Evolutionary conservation across 1,140 invertebrate species (phyloP).

Genomic region (Drosophila serrata): DNA sequence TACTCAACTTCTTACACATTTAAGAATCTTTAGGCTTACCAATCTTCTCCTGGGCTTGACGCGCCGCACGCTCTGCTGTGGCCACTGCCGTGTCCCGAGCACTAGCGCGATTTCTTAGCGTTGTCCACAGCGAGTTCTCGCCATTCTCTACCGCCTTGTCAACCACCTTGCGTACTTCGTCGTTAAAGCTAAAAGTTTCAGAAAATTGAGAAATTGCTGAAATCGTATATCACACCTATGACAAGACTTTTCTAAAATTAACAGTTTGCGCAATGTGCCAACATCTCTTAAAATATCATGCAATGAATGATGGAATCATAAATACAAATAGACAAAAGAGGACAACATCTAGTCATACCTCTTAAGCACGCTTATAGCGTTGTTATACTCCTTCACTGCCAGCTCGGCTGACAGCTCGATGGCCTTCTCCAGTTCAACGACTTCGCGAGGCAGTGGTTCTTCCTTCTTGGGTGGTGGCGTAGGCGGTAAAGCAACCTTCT

Average conservation of each 20-base stretch:
- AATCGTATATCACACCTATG: not conserved
- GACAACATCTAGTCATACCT: slow-evolving; percentile 22
- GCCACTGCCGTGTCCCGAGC: slow-evolving; percentile 86
- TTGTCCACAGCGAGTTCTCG: slow-evolving; percentile 86
- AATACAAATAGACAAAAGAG: not conserved
- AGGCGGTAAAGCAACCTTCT: slow-evolving; percentile 15
- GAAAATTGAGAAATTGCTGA: not conserved
- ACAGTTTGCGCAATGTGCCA: not conserved
- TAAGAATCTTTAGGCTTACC: slow-evolving; percentile 27
- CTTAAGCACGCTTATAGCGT: slow-evolving; percentile 86
- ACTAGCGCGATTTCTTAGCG: slow-evolving; percentile 87
- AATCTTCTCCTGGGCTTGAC: slow-evolving; percentile 80
- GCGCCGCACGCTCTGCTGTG: slow-evolving; percentile 86
- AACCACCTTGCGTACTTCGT: slow-evolving; percentile 88
- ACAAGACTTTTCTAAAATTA: slow-evolving; percentile 6
- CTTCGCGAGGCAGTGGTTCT: slow-evolving; percentile 61
- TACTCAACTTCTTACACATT: not conserved
- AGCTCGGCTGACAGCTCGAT: slow-evolving; percentile 86
- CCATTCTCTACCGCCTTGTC: slow-evolving; percentile 87
- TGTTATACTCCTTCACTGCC: slow-evolving; percentile 87
- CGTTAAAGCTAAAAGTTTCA: slow-evolving; percentile 86
- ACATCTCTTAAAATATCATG: not conserved
- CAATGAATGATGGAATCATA: slow-evolving; percentile 4
- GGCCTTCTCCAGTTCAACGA: slow-evolving; percentile 87
- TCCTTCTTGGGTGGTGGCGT: slow-evolving; percentile 7